A percentile compares a stretch with the other conserved stretches of the same genome.
These are phyloP conservation scores for Perizoma affinitatum DNA, from an alignment of 2,888 invertebrate genomes.

Conservation along the genomic window DNA sequence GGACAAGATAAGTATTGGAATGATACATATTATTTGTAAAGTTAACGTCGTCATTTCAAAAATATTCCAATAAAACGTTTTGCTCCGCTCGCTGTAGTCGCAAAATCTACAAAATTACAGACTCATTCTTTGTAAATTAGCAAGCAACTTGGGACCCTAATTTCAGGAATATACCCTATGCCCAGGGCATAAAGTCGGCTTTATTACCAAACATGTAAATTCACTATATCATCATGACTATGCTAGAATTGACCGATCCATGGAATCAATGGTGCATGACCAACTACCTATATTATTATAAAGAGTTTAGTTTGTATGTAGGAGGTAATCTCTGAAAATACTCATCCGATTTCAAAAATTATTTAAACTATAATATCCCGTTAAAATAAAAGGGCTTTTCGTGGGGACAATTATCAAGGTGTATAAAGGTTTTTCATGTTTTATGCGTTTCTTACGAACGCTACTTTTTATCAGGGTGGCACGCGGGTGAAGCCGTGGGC, in stretches of 20 bases:
- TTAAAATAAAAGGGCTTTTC: no score
- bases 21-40: no score
- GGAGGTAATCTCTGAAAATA: no score
- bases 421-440: no score
- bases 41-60: not conserved
- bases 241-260: constrained; percentile 13
- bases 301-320: no score
- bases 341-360: no score
- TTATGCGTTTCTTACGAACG: no score
- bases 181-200: constrained; percentile 2
- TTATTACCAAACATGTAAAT: not conserved
- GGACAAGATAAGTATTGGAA: no score
- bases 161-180: no score
- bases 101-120: not conserved
- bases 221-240: constrained; percentile 7
- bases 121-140: not conserved
- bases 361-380: not conserved
- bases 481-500: no score
- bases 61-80: constrained; percentile 3
- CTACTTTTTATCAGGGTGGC: no score
- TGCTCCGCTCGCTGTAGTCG: constrained; percentile 5
- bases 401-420: no score
- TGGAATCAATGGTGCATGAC: constrained; percentile 16
- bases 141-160: constrained; percentile 8
- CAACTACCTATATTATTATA: not conserved